phyloP scores from a whole-genome alignment of 2,797 vertebrate genomes.

The Rhadinocentrus ornatus region DNA sequence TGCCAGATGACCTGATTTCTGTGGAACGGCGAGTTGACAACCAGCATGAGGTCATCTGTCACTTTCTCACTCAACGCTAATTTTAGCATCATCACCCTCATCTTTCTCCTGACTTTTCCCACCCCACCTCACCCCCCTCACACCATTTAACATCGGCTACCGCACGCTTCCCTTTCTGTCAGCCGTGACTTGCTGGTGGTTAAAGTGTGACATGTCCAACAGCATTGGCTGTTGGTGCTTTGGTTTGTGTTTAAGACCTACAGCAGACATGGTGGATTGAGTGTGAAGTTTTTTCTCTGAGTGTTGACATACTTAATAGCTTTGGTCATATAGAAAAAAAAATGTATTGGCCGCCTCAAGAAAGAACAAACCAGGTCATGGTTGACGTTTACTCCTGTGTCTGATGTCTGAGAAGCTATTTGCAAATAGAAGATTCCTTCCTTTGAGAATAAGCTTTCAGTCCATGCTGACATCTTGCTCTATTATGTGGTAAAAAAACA shows the following conservation, averaged over 20 bases:
- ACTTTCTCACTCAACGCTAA: constrained; percentile 69
- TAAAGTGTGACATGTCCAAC: constrained; percentile 43
- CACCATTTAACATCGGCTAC: constrained; percentile 50
- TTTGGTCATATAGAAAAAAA: constrained; percentile 13
- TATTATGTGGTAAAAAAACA: not conserved
- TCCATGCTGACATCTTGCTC: constrained; percentile 3
- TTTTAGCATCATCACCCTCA: constrained; percentile 68
- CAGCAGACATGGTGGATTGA: not conserved
- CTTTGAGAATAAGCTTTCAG: constrained; percentile 10
- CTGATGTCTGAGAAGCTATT: constrained; percentile 1
- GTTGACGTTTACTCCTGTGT: not conserved
- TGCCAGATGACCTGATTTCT: constrained; percentile 56
- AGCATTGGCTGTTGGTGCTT: constrained; percentile 9
- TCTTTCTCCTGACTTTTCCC: constrained; percentile 26
- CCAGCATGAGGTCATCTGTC: constrained; percentile 73
- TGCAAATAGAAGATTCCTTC: constrained; percentile 23
- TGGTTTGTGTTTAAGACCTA: not conserved
- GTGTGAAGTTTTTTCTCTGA: constrained; percentile 12
- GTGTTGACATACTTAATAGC: constrained; percentile 38
- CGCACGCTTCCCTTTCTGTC: constrained; percentile 48
- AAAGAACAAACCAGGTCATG: constrained; percentile 5
- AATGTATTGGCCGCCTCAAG: constrained; percentile 25
- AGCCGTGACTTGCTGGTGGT: constrained; percentile 42
- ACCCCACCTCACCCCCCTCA: not conserved
- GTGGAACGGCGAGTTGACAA: constrained; percentile 50